These are phyloP conservation scores for Andrena bicolor DNA, from an alignment of 2,888 invertebrate genomes.

Conservation along the genomic window DNA sequence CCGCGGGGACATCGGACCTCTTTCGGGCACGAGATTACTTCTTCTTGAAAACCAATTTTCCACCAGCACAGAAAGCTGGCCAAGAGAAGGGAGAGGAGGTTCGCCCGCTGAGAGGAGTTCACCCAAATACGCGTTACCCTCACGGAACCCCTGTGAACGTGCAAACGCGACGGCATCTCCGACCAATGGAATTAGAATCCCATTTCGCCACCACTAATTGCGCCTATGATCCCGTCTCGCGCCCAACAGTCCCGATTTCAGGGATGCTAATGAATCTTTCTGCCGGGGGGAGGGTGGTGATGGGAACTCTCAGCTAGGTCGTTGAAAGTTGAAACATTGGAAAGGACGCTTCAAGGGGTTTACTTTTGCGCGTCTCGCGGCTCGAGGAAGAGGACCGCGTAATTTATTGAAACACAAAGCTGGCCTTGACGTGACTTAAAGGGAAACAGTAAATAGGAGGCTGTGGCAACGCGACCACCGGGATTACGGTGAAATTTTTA, in stretches of 20 bases:
- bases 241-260: neutral
- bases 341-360: neutral
- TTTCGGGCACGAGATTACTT: slow-evolving; percentile 68
- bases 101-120: too few species aligned
- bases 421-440: neutral
- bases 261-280: slow-evolving; percentile 18
- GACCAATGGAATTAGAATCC: slow-evolving; percentile 48
- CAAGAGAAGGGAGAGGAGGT: neutral
- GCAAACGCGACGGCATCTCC: slow-evolving; percentile 23
- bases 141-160: slow-evolving; percentile 48
- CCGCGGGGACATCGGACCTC: slow-evolving; percentile 64
- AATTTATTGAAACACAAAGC: neutral
- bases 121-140: slow-evolving; percentile 40
- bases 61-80: neutral
- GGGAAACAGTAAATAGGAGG: neutral
- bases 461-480: neutral
- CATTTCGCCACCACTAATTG: slow-evolving; percentile 47
- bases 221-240: slow-evolving; percentile 8
- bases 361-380: too few species aligned
- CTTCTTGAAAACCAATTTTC: slow-evolving; percentile 68
- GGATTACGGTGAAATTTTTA: slow-evolving; percentile 3
- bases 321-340: slow-evolving; percentile 1
- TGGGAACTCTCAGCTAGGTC: neutral
- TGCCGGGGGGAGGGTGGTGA: neutral
- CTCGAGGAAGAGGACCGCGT: neutral